A percentile compares a stretch with the other conserved stretches of the same genome.
These are phyloP conservation scores for Zophobas morio DNA, from an alignment of 1,140 invertebrate genomes.

Conservation along the genomic window DNA sequence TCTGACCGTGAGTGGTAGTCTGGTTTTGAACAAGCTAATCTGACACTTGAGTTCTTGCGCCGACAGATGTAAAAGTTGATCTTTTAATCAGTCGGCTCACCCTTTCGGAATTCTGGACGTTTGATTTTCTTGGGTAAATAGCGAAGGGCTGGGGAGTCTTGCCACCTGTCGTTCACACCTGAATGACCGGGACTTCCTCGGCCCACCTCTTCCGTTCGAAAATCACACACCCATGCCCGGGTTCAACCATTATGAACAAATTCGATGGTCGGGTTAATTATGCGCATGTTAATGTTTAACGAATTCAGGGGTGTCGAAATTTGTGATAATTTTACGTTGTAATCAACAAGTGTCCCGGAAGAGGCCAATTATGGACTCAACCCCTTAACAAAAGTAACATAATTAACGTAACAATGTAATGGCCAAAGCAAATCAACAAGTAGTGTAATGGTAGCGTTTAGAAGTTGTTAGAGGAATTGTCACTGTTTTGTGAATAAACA, in stretches of 20 bases:
- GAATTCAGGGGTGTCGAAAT: conserved; percentile 14
- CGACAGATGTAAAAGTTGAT: no score
- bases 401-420: conserved; percentile 26
- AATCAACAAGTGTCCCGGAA: conserved; percentile 35
- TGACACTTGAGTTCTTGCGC: no score
- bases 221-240: neutral
- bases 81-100: no score
- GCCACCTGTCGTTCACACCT: conserved; percentile 22
- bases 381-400: conserved; percentile 31
- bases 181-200: conserved; percentile 16
- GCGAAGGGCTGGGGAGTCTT: neutral
- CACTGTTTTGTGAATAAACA: no score
- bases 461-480: neutral
- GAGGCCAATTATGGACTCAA: conserved; percentile 22
- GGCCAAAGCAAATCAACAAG: conserved; percentile 14
- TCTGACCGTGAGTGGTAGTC: no score
- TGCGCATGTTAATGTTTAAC: conserved; percentile 1
- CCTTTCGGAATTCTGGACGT: no score
- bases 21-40: no score
- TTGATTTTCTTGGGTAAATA: no score
- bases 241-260: neutral
- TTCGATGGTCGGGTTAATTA: neutral
- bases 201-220: conserved; percentile 12
- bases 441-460: neutral
- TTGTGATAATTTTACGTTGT: conserved; percentile 16